Base-by-base conservation (phyloP, 2,113 vertebrate species). In the Pogonocichla stellata region DNA sequence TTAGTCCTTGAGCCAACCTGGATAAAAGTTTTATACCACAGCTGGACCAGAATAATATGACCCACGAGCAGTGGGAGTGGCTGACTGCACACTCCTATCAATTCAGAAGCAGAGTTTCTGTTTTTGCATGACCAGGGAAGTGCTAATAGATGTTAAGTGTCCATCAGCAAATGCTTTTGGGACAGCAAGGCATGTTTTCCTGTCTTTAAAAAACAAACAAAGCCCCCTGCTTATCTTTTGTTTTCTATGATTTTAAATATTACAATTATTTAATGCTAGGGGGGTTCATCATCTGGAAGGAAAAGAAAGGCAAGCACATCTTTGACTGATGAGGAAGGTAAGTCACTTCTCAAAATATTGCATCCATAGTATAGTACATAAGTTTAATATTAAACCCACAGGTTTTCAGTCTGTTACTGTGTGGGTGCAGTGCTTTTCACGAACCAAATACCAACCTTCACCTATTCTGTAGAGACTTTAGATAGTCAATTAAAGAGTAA, bases 241-340 rank as follows among this genome's bases (percentile, higher is more conserved):
- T 53, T 67, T 74, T 53, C 18, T 71, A 0, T 43, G 24, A 31
- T 80, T 87, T 90, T 53, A 56, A 69, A n/a, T 78, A 34, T 92
- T 88, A 50, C 56, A 61, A 77, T 92, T 96, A 93, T 93, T 95
- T 31, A 70, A 95, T 93, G 53, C 53, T 91, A 99, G 98, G 98
- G 98, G 43, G 42, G 62, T 29, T 95, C 80, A 25, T 95, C 94
- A 72, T 95, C 92, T 91, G 81, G 97, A 86, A 98, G 97, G 91
- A 99, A 99, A 95, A 98, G 98, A 94, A 99, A 99, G 96, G 96
- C 96, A 75, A 98, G 98, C 97, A 95, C 81, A 0, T 98, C 98
- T 29, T 94, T 98, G 85, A 96, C 97, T 92, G 98, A 98, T 91
- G 98, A 98, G 83, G 98, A 98, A 95, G 97, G 98, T 98, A 90